Evolutionary conservation across 2,113 vertebrate genomes (phyloP).

Genomic region (Phasianus colchicus): DNA sequence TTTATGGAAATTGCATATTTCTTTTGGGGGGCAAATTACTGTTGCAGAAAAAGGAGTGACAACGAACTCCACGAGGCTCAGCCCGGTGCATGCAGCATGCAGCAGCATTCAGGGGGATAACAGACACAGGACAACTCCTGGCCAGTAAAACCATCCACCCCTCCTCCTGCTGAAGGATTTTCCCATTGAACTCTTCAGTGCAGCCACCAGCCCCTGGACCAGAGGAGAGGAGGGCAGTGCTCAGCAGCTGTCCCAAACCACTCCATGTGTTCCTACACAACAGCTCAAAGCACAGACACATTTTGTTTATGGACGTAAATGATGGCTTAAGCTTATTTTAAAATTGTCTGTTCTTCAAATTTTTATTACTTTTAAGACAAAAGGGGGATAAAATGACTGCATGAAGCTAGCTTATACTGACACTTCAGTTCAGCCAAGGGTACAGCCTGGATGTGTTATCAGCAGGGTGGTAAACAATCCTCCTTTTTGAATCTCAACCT

Average conservation of each 20-base stretch:
- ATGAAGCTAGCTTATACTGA: not conserved
- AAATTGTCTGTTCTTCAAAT: not conserved
- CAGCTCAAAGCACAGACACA: no score
- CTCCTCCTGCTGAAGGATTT: not conserved
- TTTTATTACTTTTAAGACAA: not conserved
- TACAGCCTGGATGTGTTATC: not conserved
- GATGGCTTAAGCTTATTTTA: not conserved
- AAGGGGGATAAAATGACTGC: not conserved
- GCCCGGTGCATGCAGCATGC: not conserved
- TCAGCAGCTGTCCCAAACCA: no score
- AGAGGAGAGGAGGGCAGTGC: no score
- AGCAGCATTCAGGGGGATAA: not conserved
- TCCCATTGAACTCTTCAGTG: not conserved
- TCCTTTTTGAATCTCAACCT: slow-evolving; percentile 28
- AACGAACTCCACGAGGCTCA: not conserved
- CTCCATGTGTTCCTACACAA: no score
- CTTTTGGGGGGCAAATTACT: not conserved
- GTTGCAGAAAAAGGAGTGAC: fast-evolving
- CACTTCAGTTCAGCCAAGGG: not conserved
- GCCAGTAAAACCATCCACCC: not conserved
- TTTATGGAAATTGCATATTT: not conserved
- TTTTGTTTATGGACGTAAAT: not conserved
- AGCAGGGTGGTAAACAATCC: not conserved
- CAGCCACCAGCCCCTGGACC: not conserved
- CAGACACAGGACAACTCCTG: not conserved